Evolutionary conservation across 2,113 vertebrate genomes (phyloP), one percentile per base, ranked within the genome.

Genomic region (Thryonomys swinderianus): DNA sequence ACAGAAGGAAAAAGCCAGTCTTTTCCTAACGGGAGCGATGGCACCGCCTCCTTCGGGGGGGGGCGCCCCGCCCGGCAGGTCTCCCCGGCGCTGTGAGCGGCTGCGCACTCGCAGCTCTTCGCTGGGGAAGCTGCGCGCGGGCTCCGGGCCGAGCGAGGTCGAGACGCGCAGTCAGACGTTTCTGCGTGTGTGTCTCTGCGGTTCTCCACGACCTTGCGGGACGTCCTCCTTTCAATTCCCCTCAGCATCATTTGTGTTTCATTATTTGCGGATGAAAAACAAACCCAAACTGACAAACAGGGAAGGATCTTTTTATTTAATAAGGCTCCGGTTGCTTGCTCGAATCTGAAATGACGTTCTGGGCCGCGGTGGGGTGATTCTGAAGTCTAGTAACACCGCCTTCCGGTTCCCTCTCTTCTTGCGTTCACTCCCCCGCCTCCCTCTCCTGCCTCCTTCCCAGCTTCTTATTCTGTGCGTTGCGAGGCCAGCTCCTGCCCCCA

Each of bases 31-130:
- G 98, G 81, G 93, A 96, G 98, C 81, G 93, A 96, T 98, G 98
- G 98, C 97, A 98, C 98, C 98, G 96, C 98, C 98, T 96, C 95
- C 96, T 97, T 98, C 98, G 98, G 98, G 98, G 97, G 97, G 98
- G 98, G 97, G 96, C 96, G 97, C 96, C 98, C 98, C 97, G 97
- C 98, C 98, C 98, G 92, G 98, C 98, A 98, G 97, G 98, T 98
- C 98, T 98, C 95, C 94, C 96, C 98, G 99, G 98, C 99, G 98
- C 98, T 98, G 98, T 99, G 99, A n/a, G n/a, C n/a, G n/a, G n/a
- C n/a, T n/a, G n/a, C n/a, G 98, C 1, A 10, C 23, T 98, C 97
- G 97, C 97, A 94, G 97, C 97, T 96, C 96, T 98, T 96, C 30
- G 45, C 95, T 96, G 94, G 96, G 94, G 96, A 97, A 96, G 95